phyloP scores from a whole-genome alignment of 2,113 vertebrate species.

The Physeter macrocephalus region DNA sequence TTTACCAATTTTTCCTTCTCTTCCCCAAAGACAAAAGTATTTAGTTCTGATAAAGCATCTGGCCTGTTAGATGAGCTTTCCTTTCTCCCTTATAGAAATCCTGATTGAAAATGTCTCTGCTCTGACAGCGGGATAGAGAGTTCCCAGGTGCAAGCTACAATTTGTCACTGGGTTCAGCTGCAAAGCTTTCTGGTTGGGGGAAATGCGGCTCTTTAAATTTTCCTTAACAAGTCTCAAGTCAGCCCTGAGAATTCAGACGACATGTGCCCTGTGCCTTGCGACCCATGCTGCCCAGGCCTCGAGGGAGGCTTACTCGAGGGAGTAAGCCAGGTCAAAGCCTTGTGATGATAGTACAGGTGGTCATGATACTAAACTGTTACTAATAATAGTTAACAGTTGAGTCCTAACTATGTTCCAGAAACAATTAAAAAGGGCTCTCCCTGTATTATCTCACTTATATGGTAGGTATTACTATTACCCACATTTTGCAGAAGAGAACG shows the following conservation, averaged over 20 bases:
- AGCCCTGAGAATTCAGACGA: background rate
- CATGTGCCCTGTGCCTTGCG: background rate
- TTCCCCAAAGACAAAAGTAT: conserved; percentile 63
- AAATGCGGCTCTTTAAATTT: conserved; percentile 9
- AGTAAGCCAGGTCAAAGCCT: background rate
- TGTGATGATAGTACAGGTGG: background rate
- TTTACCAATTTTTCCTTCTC: conserved; percentile 57
- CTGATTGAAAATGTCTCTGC: background rate
- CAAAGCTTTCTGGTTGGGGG: background rate
- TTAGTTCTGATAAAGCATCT: conserved; percentile 65
- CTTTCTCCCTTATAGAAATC: conserved; percentile 59
- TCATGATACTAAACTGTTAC: background rate
- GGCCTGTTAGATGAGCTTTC: conserved; percentile 10
- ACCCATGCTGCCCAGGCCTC: background rate
- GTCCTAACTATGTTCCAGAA: background rate
- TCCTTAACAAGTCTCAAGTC: background rate
- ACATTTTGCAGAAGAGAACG: background rate
- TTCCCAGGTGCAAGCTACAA: background rate
- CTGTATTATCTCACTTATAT: background rate
- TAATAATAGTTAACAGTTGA: background rate
- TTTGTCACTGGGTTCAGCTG: conserved; percentile 35
- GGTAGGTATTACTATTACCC: background rate
- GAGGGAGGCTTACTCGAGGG: background rate
- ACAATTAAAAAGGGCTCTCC: background rate
- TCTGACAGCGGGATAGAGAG: conserved; percentile 34